Percentiles rank a stretch among this genome's conserved stretches.
Conservation (phyloP, 2,888 invertebrate genomes). For the Deilephila elpenor region DNA sequence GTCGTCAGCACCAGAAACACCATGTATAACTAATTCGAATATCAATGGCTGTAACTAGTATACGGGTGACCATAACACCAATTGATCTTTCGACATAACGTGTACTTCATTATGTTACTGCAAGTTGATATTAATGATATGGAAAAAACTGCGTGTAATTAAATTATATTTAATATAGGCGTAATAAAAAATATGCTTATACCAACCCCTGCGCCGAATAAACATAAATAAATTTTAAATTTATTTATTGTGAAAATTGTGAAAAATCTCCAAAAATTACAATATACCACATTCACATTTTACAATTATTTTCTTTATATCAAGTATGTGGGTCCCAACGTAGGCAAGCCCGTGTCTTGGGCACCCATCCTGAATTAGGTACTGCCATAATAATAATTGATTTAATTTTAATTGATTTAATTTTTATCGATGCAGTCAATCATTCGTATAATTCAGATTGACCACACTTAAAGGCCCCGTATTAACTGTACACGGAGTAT, state of each 20-base stretch:
- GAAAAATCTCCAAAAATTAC: no score
- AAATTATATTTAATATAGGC: not conserved
- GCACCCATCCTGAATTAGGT: no score
- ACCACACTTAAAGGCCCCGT: conserved; percentile 36
- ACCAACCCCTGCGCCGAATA: not conserved
- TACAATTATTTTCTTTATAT: no score
- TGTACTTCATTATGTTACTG: conserved; percentile 27
- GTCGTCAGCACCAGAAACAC: conserved; percentile 54
- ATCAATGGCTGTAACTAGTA: conserved; percentile 60
- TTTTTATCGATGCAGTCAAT: conserved; percentile 27
- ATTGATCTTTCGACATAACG: conserved; percentile 23
- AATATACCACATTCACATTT: no score
- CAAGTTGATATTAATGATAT: not conserved
- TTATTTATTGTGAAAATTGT: no score
- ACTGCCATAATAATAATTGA: no score
- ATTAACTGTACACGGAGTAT: conserved; percentile 45
- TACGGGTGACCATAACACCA: conserved; percentile 58
- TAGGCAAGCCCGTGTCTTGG: no score
- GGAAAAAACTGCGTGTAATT: no score
- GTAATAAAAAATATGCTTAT: not conserved
- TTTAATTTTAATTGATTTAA: not conserved
- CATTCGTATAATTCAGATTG: conserved; percentile 34
- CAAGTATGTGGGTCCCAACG: no score
- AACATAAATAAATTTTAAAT: no score
- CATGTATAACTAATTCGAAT: conserved; percentile 69